Conservation (phyloP, 1,140 invertebrate species). For the Drosophila pallidifrons region DNA sequence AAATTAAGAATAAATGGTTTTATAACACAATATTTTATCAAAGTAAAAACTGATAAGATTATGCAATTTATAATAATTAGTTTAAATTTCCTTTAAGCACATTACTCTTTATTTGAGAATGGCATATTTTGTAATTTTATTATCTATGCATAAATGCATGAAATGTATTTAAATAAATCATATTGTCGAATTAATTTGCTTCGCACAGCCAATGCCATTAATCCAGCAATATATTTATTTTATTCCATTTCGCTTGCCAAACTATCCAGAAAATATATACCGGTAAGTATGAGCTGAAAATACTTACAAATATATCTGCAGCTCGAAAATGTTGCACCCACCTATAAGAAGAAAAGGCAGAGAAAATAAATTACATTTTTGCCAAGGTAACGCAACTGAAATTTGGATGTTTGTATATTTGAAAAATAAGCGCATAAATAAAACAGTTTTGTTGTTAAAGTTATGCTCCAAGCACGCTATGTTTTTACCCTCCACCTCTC, state of each 20-base stretch:
- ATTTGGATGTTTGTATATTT: constrained; percentile 2
- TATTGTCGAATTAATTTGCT: not conserved
- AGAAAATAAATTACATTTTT: constrained; percentile 37
- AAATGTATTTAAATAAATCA: too few species aligned
- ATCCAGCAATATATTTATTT: not conserved
- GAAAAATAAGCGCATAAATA: constrained; percentile 71
- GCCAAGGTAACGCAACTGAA: constrained; percentile 11
- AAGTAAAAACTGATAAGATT: too few species aligned
- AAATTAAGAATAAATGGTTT: too few species aligned
- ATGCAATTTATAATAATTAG: too few species aligned
- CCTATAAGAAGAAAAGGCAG: constrained; percentile 9
- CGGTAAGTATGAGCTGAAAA: constrained; percentile 9
- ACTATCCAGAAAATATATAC: not conserved
- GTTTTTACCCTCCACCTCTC: constrained; percentile 1
- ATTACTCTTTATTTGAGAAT: too few species aligned
- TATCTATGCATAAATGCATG: too few species aligned
- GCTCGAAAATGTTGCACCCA: constrained; percentile 13
- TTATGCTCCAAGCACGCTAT: constrained; percentile 39
- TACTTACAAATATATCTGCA: constrained; percentile 1
- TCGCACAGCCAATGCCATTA: not conserved
- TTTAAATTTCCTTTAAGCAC: too few species aligned
- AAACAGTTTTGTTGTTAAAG: constrained; percentile 63
- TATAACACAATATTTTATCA: too few species aligned
- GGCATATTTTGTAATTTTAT: too few species aligned
- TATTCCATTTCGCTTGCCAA: not conserved